Base-by-base conservation (phyloP, 2,888 invertebrate genomes). In the Timandra comae region DNA sequence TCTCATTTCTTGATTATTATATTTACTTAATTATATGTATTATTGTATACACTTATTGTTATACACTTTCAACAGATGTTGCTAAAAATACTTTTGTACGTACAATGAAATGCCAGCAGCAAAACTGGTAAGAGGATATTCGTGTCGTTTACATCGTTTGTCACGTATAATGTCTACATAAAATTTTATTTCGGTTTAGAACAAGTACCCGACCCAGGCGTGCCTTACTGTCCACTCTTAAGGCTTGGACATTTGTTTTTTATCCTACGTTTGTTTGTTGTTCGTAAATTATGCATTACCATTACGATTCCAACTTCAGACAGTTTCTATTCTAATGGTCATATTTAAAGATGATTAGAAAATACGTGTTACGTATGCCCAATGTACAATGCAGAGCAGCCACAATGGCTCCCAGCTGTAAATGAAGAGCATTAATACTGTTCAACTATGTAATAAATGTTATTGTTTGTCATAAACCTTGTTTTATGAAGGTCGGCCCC, bases 381-480 rank as follows among this genome's bases (percentile, higher is more conserved):
- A n/a, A n/a, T n/a, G n/a, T 16, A 70, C 68, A 67, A 63, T 62
- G 58, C 62, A 50, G 63, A 61, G 59, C 53, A 54, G 70, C 59
- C 67, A 44, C 53, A 49, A 51, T 54, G 75, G 62, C 79, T 72
- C 66, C 59, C 63, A 63, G 62, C 73, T 73, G 69, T 74, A 78
- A 81, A 79, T 75, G 70, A 67, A 74, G 61, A 66, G 66, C 74
- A 77, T 79, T 80, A 80, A 82, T 81, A 76, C 71, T 65, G 24
- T 24, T 24, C 69, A 64, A 78, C 77, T 77, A 76, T 72, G 76
- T 72, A 74, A 80, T 82, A 79, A 80, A 81, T 81, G 80, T 80
- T 82, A 81, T 82, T 81, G 80, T 81, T 78, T 75, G 77, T 71
- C 77, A 77, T 81, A 81, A 81, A 84, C 58, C 74, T 78, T 70